Evolutionary conservation across 2,113 vertebrate genomes (phyloP).

Genomic region (Glaucidium brasilianum): DNA sequence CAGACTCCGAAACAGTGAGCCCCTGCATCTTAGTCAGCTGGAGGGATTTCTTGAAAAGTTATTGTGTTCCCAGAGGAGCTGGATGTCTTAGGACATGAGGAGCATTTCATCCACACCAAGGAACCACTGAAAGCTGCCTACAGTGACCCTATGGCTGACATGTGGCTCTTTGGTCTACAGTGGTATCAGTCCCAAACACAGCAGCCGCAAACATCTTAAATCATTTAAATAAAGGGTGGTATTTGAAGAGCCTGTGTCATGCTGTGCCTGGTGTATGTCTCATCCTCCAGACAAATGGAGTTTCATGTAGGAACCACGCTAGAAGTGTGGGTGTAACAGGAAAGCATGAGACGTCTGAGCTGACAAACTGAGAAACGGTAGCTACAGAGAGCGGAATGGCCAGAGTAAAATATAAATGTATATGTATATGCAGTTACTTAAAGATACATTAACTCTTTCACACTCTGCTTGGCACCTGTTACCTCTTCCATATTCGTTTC

Average conservation of each 20-base stretch:
- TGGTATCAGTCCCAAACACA: background rate
- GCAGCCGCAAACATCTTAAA: background rate
- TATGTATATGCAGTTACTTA: background rate
- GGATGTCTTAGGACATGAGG: background rate
- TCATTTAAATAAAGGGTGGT: background rate
- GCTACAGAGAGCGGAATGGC: background rate
- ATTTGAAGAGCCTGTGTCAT: background rate
- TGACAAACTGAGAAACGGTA: background rate
- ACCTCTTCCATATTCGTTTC: constrained; percentile 81
- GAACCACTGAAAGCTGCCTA: background rate
- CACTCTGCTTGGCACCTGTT: background rate
- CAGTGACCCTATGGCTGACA: fast-evolving
- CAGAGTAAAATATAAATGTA: background rate
- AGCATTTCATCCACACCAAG: background rate
- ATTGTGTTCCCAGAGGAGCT: background rate
- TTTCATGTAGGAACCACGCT: background rate
- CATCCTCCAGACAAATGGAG: background rate
- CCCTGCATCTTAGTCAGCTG: background rate
- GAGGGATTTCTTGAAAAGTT: background rate
- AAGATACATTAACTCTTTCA: background rate
- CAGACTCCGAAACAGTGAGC: background rate
- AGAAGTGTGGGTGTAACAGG: background rate
- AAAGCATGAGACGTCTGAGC: background rate
- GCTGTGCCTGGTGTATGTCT: background rate
- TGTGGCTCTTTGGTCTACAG: background rate